A percentile compares a stretch with the other conserved stretches of the same genome.
Evolutionary conservation across 2,797 vertebrate genomes (phyloP).

Genomic region (Anabas testudineus): DNA sequence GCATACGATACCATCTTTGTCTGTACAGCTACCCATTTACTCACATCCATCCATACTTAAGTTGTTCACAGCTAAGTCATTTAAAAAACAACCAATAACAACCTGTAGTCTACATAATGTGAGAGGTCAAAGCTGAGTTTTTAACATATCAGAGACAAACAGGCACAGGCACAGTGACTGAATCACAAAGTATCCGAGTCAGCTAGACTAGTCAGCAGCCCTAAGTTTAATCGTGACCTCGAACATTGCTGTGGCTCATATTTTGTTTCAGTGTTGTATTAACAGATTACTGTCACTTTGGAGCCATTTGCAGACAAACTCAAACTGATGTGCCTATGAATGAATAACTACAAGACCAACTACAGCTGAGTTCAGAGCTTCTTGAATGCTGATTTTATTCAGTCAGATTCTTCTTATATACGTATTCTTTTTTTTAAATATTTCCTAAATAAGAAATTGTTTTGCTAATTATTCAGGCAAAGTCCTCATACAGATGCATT

Average conservation of each 20-base stretch:
- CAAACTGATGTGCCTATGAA: background rate
- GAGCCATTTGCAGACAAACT: background rate
- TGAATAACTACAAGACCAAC: background rate
- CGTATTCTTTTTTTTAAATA: too few species aligned
- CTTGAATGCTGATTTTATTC: background rate
- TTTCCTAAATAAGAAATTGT: too few species aligned
- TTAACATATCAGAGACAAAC: background rate
- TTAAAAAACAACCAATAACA: conserved; percentile 24
- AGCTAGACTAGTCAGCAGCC: conserved; percentile 1
- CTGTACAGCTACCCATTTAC: conserved; percentile 36
- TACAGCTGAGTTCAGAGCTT: background rate
- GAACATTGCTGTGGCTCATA: background rate
- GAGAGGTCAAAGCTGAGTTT: conserved; percentile 16
- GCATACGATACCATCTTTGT: conserved; percentile 27
- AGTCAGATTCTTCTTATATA: too few species aligned
- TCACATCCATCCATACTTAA: conserved; percentile 43
- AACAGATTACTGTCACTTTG: background rate
- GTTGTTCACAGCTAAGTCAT: conserved; percentile 43
- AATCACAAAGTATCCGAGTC: conserved; percentile 12
- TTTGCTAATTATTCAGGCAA: too few species aligned
- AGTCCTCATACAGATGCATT: too few species aligned
- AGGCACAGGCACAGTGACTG: background rate
- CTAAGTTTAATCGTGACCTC: background rate
- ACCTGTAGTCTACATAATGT: background rate
- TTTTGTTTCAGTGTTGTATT: background rate